Conservation (phyloP, 2,888 invertebrate genomes). For the Agrotis exclamationis region DNA sequence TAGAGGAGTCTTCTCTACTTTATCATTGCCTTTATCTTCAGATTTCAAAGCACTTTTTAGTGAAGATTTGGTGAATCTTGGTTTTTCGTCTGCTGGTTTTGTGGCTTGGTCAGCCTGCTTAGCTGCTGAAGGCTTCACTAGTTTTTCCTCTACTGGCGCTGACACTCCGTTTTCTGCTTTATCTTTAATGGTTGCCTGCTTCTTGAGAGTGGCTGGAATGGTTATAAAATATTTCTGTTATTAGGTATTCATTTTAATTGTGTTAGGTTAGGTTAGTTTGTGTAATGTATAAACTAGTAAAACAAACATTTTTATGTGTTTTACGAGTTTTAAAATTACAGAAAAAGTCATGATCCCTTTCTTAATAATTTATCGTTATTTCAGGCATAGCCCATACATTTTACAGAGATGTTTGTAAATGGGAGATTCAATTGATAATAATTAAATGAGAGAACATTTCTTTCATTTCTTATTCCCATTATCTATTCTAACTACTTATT, state of each 20-base stretch:
- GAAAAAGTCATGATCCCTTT: too few species aligned
- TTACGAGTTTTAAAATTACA: too few species aligned
- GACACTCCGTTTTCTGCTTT: slow-evolving; percentile 84
- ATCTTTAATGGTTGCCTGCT: slow-evolving; percentile 86
- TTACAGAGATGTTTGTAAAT: not conserved
- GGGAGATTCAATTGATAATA: not conserved
- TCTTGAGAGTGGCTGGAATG: slow-evolving; percentile 85
- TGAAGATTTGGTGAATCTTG: slow-evolving; percentile 81
- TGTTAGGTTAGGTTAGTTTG: too few species aligned
- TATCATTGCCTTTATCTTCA: slow-evolving; percentile 76
- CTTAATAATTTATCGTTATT: too few species aligned
- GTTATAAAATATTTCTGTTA: slow-evolving; percentile 4
- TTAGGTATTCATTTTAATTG: not conserved
- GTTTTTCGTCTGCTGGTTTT: slow-evolving; percentile 81
- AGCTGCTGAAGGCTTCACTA: slow-evolving; percentile 85
- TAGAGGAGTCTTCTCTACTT: slow-evolving; percentile 79
- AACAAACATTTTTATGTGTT: not conserved
- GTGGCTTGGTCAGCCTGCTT: slow-evolving; percentile 81
- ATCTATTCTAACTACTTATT: not conserved
- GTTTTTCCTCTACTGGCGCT: slow-evolving; percentile 82
- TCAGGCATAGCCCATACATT: not conserved
- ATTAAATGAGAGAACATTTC: not conserved
- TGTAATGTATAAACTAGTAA: too few species aligned
- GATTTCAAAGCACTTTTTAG: slow-evolving; percentile 70
- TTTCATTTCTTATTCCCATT: not conserved